Conservation (phyloP, 2,113 vertebrate genomes). For the Rhynchopsitta pachyrhyncha region DNA sequence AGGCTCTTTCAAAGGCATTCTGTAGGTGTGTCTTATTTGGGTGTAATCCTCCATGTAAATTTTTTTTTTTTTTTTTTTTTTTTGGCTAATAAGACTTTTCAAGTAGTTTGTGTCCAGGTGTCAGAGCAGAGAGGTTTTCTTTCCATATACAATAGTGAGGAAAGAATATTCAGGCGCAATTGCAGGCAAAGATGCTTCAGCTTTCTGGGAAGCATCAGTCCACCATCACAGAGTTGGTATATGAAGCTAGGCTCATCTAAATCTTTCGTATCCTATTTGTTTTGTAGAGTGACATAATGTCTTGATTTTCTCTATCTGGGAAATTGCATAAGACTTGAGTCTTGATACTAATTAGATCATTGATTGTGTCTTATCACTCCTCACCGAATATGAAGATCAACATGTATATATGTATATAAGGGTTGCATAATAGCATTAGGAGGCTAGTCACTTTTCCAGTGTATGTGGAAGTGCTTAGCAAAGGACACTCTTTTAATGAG, state of each 20-base stretch:
- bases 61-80: neutral
- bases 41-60: neutral
- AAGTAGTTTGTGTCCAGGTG: neutral
- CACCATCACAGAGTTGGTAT: neutral
- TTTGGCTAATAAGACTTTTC: neutral
- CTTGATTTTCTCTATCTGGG: neutral
- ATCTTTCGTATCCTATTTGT: neutral
- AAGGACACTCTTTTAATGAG: constrained; percentile 54
- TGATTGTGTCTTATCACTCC: neutral
- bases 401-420: neutral
- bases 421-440: neutral
- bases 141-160: neutral
- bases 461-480: neutral
- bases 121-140: neutral
- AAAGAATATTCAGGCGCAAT: neutral
- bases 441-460: neutral
- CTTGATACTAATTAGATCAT: neutral
- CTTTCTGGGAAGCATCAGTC: neutral
- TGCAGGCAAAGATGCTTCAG: neutral
- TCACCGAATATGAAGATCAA: neutral
- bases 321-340: neutral
- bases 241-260: neutral
- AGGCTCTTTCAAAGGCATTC: neutral
- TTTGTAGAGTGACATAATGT: neutral
- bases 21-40: neutral